Conservation (phyloP, 2,113 vertebrate genomes). For the Ammodytes dubius region DNA sequence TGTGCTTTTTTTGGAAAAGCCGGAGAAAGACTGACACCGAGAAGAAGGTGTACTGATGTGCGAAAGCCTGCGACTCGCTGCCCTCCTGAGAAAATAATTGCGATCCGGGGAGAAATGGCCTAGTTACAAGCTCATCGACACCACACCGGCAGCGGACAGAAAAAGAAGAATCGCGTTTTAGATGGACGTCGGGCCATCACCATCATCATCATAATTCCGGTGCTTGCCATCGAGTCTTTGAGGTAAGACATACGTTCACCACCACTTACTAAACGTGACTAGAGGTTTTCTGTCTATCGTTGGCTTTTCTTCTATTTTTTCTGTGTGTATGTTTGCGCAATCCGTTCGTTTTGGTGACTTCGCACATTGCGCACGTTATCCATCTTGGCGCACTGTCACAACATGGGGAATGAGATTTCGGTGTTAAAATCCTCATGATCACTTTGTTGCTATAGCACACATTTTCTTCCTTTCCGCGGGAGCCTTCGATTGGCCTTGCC, state of each 20-base stretch:
- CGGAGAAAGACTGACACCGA: slow-evolving; percentile 80
- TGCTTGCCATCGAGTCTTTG: slow-evolving; percentile 62
- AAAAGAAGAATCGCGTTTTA: slow-evolving; percentile 56
- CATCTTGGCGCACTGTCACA: slow-evolving; percentile 81
- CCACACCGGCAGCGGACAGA: slow-evolving; percentile 58
- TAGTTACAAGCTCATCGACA: slow-evolving; percentile 65
- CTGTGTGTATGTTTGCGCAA: slow-evolving; percentile 61
- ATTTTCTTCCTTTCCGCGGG: slow-evolving; percentile 53
- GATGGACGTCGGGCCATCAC: slow-evolving; percentile 66
- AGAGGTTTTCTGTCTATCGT: slow-evolving; percentile 48
- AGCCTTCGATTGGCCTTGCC: slow-evolving; percentile 74
- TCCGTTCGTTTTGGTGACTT: slow-evolving; percentile 74
- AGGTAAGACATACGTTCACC: slow-evolving; percentile 78
- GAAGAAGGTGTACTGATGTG: slow-evolving; percentile 81
- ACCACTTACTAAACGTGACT: slow-evolving; percentile 54
- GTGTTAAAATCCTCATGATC: slow-evolving; percentile 52
- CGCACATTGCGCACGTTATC: slow-evolving; percentile 77
- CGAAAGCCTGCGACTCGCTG: slow-evolving; percentile 74
- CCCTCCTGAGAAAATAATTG: slow-evolving; percentile 79
- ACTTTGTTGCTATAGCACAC: slow-evolving; percentile 72
- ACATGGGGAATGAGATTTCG: slow-evolving; percentile 55
- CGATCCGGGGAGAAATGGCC: slow-evolving; percentile 78
- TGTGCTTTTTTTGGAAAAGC: slow-evolving; percentile 80
- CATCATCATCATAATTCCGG: slow-evolving; percentile 64
- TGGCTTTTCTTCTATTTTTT: neutral